These are phyloP conservation scores for Nebria salina DNA, from an alignment of 2,888 invertebrate genomes.

Conservation along the genomic window DNA sequence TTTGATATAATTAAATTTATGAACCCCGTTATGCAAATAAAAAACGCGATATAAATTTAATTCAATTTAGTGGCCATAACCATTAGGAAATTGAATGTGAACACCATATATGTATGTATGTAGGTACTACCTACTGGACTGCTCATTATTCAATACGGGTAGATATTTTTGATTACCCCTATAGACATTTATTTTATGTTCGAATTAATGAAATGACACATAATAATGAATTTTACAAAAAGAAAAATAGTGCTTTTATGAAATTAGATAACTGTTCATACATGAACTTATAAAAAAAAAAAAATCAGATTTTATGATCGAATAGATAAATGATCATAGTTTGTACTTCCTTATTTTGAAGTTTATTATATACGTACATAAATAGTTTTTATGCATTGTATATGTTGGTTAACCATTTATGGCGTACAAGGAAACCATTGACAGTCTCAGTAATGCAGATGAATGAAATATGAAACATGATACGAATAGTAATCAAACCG, in stretches of 20 bases:
- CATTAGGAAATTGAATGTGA: background rate
- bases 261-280: no score
- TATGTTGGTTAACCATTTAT: background rate
- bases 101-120: no score
- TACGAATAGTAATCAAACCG: constrained; percentile 37
- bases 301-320: no score
- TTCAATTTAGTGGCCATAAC: background rate
- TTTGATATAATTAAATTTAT: no score
- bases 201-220: background rate
- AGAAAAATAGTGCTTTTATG: background rate
- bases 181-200: background rate
- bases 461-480: constrained; percentile 40
- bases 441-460: constrained; percentile 6
- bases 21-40: background rate
- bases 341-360: background rate
- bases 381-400: background rate
- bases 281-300: no score
- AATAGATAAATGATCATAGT: background rate
- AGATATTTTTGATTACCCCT: background rate
- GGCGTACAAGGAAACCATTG: background rate
- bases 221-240: background rate
- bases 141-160: background rate
- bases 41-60: constrained; percentile 1
- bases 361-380: background rate
- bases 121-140: background rate